Evolutionary conservation across 2,888 invertebrate species (phyloP).

Genomic region (Lithophane ornitopus): DNA sequence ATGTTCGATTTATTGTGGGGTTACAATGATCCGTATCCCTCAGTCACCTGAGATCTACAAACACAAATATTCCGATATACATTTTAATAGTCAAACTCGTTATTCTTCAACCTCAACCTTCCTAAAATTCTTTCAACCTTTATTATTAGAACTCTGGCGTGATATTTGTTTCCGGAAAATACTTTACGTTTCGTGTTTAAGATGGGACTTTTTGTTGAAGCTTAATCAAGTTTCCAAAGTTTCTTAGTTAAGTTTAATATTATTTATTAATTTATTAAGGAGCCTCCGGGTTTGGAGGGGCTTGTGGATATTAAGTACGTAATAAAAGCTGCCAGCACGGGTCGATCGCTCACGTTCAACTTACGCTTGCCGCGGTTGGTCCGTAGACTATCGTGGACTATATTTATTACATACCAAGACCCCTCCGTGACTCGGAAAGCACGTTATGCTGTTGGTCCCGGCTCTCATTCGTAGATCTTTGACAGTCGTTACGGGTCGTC

Average conservation of each 20-base stretch:
- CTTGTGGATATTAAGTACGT: no score
- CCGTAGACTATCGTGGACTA: no score
- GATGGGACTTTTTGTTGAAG: constrained; percentile 30
- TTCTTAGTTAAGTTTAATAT: constrained; percentile 34
- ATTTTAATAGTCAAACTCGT: constrained; percentile 2
- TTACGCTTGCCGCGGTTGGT: no score
- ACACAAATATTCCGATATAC: constrained; percentile 7
- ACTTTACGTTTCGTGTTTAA: constrained; percentile 13
- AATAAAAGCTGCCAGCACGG: no score
- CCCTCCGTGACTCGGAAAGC: no score
- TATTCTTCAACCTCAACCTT: constrained; percentile 12
- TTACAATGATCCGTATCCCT: constrained; percentile 10
- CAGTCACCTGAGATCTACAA: constrained; percentile 4
- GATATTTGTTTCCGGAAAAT: constrained; percentile 28
- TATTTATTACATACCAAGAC: no score
- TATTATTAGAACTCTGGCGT: constrained; percentile 2
- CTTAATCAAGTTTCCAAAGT: constrained; percentile 26
- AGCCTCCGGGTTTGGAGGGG: no score
- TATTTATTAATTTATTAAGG: no score
- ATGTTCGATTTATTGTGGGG: constrained; percentile 59
- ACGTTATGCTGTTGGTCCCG: no score
- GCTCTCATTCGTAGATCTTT: no score
- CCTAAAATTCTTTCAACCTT: neutral
- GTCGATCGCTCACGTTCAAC: no score
- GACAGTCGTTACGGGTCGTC: no score